phyloP scores from a whole-genome alignment of 2,797 vertebrate species.

The Malurus splendens region DNA sequence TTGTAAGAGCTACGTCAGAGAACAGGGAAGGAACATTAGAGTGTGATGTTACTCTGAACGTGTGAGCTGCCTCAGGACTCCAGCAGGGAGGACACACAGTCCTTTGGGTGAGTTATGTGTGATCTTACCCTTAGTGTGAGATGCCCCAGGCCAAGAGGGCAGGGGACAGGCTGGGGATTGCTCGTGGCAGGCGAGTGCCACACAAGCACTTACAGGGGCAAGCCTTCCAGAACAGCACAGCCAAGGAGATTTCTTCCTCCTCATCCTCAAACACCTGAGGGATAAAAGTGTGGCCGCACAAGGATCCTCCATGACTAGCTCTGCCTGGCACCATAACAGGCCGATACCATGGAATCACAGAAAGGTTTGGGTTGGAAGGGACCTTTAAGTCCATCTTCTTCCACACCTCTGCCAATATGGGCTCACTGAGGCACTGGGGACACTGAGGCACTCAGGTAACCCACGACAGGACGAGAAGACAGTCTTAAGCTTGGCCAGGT shows the following conservation, averaged over 20 bases:
- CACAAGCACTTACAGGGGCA: fast-evolving
- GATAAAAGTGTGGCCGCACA: fast-evolving
- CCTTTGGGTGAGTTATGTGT: fast-evolving
- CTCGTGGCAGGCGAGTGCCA: fast-evolving
- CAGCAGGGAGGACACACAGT: fast-evolving
- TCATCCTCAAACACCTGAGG: fast-evolving
- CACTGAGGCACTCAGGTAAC: fast-evolving
- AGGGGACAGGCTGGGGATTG: fast-evolving
- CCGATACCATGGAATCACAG: fast-evolving
- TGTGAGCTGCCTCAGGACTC: not conserved
- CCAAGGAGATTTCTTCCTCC: fast-evolving
- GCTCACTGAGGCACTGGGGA: not conserved
- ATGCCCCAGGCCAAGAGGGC: fast-evolving
- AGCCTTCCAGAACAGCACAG: fast-evolving
- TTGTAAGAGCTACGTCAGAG: fast-evolving
- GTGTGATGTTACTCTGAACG: not conserved
- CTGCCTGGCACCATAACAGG: fast-evolving
- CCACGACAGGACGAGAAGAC: fast-evolving
- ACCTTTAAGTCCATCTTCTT: not conserved
- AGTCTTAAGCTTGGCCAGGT: not conserved
- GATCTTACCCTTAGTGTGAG: fast-evolving
- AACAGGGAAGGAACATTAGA: not conserved
- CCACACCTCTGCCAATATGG: not conserved
- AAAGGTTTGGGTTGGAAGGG: not conserved
- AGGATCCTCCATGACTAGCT: fast-evolving